Conservation (phyloP, 2,888 invertebrate species). For the Noctua pronuba region DNA sequence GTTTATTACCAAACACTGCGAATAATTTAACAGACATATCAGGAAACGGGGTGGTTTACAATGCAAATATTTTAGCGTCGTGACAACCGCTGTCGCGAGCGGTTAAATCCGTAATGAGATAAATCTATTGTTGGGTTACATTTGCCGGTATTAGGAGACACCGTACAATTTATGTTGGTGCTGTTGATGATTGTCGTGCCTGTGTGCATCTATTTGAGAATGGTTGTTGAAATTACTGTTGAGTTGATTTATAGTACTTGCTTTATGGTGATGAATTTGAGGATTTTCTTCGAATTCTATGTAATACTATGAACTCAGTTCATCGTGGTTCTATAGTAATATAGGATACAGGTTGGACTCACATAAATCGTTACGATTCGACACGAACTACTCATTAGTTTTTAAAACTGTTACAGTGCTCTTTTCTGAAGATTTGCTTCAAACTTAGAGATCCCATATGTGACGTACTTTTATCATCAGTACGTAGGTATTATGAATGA, state of each 20-base stretch:
- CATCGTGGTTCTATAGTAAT: no score
- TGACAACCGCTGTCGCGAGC: conserved; percentile 78
- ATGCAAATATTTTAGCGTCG: conserved; percentile 75
- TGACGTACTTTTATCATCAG: conserved; percentile 15
- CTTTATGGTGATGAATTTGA: neutral
- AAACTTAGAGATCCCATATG: neutral
- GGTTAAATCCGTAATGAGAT: conserved; percentile 80
- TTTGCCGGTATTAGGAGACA: conserved; percentile 61
- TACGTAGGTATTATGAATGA: conserved; percentile 58
- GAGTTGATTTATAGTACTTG: conserved; percentile 28
- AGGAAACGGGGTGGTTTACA: conserved; percentile 76
- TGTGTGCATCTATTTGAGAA: conserved; percentile 32
- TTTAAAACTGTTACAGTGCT: neutral
- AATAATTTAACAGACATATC: conserved; percentile 77
- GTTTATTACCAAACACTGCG: conserved; percentile 74
- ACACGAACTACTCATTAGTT: neutral
- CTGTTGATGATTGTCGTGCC: conserved; percentile 45
- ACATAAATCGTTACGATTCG: neutral
- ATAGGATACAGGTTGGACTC: neutral
- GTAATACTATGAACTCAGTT: neutral
- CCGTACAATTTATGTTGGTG: conserved; percentile 46
- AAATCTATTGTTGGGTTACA: conserved; percentile 68
- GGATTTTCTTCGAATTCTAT: neutral
- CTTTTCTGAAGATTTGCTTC: neutral
- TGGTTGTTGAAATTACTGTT: conserved; percentile 28